Conservation (phyloP, 2,888 invertebrate species). For the Synanthedon formicaeformis region DNA sequence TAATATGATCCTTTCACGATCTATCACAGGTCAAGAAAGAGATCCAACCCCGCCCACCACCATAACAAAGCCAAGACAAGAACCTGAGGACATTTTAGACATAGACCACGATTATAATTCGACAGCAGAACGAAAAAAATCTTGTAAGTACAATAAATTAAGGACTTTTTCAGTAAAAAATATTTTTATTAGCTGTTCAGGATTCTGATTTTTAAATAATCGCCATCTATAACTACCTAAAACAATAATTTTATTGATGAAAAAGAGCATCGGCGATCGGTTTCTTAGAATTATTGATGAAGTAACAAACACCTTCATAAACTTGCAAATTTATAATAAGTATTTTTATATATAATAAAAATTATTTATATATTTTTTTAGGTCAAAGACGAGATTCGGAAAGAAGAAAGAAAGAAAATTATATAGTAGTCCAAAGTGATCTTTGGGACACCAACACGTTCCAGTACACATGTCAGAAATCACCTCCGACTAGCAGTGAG, state of each 20-base stretch:
- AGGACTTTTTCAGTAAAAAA: too few relatives aligned
- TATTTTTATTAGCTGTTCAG: too few relatives aligned
- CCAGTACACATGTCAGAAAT: conserved; percentile 64
- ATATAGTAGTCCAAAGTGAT: conserved; percentile 75
- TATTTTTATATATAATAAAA: too few relatives aligned
- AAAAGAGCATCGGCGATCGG: too few relatives aligned
- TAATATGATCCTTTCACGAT: neutral
- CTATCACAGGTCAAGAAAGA: conserved; percentile 48
- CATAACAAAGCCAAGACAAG: conserved; percentile 41
- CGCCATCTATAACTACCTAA: too few relatives aligned
- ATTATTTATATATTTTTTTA: conserved; percentile 12
- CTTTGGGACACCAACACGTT: conserved; percentile 76
- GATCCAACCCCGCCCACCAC: conserved; percentile 40
- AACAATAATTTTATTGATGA: too few relatives aligned
- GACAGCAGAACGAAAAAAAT: conserved; percentile 51
- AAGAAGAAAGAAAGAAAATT: conserved; percentile 67
- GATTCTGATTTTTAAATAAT: too few relatives aligned
- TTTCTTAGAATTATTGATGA: too few relatives aligned
- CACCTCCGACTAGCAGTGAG: conserved; percentile 32
- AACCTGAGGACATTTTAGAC: conserved; percentile 59
- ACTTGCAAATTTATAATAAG: too few relatives aligned
- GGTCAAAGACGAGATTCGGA: conserved; percentile 65
- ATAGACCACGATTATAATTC: conserved; percentile 54
- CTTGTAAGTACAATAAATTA: conserved; percentile 22
- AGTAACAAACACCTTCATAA: too few relatives aligned